These are phyloP conservation scores for Tapirus terrestris DNA, from an alignment of 2,113 vertebrate genomes.

Conservation along the genomic window DNA sequence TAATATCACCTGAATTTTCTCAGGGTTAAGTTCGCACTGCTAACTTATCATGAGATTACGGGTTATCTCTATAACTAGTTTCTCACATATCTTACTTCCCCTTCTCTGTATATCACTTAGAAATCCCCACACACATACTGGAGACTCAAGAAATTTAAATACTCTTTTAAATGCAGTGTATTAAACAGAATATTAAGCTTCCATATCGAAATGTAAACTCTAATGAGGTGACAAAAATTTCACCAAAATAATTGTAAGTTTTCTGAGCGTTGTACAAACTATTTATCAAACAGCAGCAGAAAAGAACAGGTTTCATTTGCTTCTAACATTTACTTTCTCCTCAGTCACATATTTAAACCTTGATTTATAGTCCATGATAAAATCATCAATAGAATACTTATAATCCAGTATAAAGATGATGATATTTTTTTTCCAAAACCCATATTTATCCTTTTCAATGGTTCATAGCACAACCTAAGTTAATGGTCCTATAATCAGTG, in stretches of 20 bases:
- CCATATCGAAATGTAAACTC: background rate
- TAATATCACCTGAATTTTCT: background rate
- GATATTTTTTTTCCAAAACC: background rate
- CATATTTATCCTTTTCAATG: background rate
- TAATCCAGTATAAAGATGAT: background rate
- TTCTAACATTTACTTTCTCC: background rate
- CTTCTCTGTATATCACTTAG: background rate
- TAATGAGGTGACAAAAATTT: background rate
- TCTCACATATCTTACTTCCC: background rate
- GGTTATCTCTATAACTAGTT: background rate
- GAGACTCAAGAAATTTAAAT: background rate
- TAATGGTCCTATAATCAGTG: background rate
- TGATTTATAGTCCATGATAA: background rate
- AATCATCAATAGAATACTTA: background rate
- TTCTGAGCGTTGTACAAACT: background rate
- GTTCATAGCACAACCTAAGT: background rate
- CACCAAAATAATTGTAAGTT: background rate
- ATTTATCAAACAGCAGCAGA: background rate
- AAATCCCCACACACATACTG: background rate
- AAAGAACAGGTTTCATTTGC: background rate
- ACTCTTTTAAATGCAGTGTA: background rate
- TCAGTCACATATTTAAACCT: background rate
- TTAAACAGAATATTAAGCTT: background rate
- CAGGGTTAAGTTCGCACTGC: background rate
- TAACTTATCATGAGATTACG: background rate